Percentiles rank a stretch among this genome's conserved stretches.
phyloP scores from a whole-genome alignment of 2,113 vertebrate genomes.

The Chloropsis hardwickii region DNA sequence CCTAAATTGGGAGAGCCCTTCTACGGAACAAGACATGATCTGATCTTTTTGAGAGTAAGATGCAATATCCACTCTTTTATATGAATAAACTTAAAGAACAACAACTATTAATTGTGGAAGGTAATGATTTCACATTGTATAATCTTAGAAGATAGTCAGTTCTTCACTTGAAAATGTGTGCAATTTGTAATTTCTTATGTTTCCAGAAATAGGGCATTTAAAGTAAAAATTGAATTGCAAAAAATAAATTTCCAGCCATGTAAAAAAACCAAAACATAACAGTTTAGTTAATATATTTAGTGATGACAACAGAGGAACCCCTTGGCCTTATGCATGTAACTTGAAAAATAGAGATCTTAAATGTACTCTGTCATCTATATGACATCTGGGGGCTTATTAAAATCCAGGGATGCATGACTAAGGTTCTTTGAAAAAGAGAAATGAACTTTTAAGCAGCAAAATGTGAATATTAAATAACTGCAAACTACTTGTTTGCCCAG shows the following conservation, averaged over 20 bases:
- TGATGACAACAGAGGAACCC: neutral
- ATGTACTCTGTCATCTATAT: neutral
- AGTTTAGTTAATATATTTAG: neutral
- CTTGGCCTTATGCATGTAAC: neutral
- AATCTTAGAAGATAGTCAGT: neutral
- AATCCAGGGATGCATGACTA: neutral
- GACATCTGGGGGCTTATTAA: neutral
- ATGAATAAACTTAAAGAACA: neutral
- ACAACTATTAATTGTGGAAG: neutral
- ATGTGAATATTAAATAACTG: neutral
- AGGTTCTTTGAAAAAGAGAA: neutral
- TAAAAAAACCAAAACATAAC: neutral
- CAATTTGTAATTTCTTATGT: neutral
- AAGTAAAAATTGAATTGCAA: neutral
- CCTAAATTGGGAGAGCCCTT: neutral
- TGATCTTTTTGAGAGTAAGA: neutral
- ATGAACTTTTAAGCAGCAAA: neutral
- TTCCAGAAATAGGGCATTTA: neutral
- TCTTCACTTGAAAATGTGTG: neutral
- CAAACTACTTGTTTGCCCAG: neutral
- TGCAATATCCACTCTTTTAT: neutral
- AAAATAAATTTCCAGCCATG: neutral
- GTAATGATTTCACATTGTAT: neutral
- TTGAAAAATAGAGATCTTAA: neutral
- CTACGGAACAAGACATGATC: neutral